Evolutionary conservation across 2,797 vertebrate genomes (phyloP), one percentile per base, ranked within the genome.

Genomic region (Micropoecilia bifurca): DNA sequence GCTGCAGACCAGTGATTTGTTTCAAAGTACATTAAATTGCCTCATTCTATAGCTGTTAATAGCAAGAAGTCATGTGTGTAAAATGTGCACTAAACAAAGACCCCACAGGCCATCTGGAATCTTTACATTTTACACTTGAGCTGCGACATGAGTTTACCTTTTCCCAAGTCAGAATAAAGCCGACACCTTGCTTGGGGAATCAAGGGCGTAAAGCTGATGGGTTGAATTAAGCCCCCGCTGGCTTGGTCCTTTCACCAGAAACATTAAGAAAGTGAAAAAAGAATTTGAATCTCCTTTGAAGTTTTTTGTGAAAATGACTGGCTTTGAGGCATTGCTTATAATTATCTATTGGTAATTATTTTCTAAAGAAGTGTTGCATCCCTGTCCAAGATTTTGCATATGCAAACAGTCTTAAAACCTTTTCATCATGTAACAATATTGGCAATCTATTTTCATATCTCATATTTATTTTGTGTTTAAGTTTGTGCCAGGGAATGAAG

Each of bases 401-500:
- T 9, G 61, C 30, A 63, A 20, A 20, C 18, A 63, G 30, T 63
- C 61, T 63, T 36, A 18, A 36, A 63, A 33, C 16, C 30, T 3
- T 36, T 33, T 63, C 16, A 36, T 63, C 9, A 8, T 36, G 61
- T 63, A 36, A 63, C 1, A 36, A 63, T 20, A 36, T 20, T 36
- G 30, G 30, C 18, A 36, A 22, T 25, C 39, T 4, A 68, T 68
- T 41, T 12, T 25, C 5, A 14, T 20, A 16, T 41, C 18, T 41
- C 8, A 33, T 68, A 22, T 41, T 68, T 39, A 41, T 68, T 68
- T 39, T 68, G 63, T 22, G 3, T 41, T 68, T 22, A 25, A 68
- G 68, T 45, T 16, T 50, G 45, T 22, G 46, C 63, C 59, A 46
- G 47, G 36, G 74, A 76, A 57, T 72, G 46, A 73, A 53, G 73